These are phyloP conservation scores for Lamellibrachia columna DNA, from an alignment of 2,888 invertebrate species.

Conservation along the genomic window DNA sequence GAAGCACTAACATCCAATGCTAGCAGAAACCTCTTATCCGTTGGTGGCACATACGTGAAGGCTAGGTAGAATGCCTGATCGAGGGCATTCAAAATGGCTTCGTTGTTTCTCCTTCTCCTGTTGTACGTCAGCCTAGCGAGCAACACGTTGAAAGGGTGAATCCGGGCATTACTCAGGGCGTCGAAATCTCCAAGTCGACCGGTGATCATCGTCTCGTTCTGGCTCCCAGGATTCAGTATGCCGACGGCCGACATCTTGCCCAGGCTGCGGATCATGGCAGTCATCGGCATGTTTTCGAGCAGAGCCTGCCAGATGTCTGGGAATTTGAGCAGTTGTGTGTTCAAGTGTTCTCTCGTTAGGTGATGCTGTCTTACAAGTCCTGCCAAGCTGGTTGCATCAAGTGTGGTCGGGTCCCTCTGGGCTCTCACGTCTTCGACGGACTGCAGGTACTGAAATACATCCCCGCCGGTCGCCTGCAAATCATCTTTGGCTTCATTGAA, in stretches of 20 bases:
- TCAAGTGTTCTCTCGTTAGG: conserved; percentile 77
- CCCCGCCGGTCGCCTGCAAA: conserved; percentile 26
- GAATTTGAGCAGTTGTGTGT: conserved; percentile 74
- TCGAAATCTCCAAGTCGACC: conserved; percentile 49
- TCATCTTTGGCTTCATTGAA: conserved; percentile 45
- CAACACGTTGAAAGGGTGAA: conserved; percentile 64
- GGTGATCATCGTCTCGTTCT: conserved; percentile 43
- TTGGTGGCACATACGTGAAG: conserved; percentile 68
- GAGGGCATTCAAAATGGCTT: conserved; percentile 48
- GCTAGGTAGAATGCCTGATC: conserved; percentile 61
- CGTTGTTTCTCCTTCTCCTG: conserved; percentile 57
- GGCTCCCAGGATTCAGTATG: conserved; percentile 44
- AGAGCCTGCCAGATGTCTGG: conserved; percentile 71
- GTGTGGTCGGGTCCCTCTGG: background rate
- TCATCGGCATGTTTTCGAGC: conserved; percentile 64
- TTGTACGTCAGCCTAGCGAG: conserved; percentile 59
- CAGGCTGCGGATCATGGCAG: conserved; percentile 64
- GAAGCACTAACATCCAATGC: conserved; percentile 71
- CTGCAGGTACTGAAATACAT: conserved; percentile 41
- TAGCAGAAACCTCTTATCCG: conserved; percentile 70
- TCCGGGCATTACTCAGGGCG: conserved; percentile 48
- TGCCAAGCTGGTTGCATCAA: background rate
- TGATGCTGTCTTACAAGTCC: conserved; percentile 64
- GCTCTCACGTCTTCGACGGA: conserved; percentile 52
- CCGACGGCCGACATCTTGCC: conserved; percentile 55